These are phyloP conservation scores for Oikopleura vanhoeffeni DNA, from an alignment of 23 tunicate species.

Conservation along the genomic window DNA sequence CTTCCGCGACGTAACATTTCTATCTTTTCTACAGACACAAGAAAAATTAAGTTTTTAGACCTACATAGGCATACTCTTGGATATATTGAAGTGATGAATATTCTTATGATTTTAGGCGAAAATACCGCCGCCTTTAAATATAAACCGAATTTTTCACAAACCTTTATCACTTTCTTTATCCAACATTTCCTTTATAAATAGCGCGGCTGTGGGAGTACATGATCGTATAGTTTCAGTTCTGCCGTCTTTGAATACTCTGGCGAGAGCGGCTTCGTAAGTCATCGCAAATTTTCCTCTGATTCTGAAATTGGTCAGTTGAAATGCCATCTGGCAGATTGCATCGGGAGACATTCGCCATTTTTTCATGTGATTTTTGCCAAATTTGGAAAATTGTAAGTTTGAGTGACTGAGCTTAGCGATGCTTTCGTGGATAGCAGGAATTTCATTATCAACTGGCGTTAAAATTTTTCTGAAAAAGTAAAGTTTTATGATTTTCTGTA, in stretches of 20 bases:
- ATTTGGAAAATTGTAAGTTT: background rate
- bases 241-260: background rate
- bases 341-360: constrained; percentile 10
- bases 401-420: background rate
- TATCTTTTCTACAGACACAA: no score
- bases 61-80: no score
- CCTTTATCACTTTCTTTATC: background rate
- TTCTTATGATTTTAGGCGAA: no score
- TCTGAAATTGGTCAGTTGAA: background rate
- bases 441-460: background rate
- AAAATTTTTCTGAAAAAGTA: background rate
- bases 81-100: no score
- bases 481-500: no score
- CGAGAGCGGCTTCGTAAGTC: constrained; percentile 12
- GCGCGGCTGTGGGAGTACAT: background rate
- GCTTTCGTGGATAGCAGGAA: background rate
- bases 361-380: background rate
- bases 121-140: no score
- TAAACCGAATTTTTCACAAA: background rate
- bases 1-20: no score
- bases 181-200: background rate
- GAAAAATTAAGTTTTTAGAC: no score
- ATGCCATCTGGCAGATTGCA: constrained; percentile 10
- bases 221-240: background rate
- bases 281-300: background rate